Evolutionary conservation across 2,113 vertebrate species (phyloP).

Genomic region (Hippocampus mohnikei): DNA sequence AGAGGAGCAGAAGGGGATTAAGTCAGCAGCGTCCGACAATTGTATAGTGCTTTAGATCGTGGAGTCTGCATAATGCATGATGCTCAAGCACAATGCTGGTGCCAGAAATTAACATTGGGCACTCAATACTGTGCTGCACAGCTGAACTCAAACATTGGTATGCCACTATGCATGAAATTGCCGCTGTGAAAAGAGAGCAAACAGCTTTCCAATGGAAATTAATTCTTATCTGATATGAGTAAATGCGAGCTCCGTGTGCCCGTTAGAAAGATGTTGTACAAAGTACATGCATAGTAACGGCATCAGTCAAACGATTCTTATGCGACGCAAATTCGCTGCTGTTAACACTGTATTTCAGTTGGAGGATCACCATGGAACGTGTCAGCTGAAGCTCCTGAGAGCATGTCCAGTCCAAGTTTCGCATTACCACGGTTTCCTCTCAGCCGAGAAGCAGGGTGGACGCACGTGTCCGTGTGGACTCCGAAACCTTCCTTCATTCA

Average conservation of each 20-base stretch:
- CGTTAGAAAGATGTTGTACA: constrained; percentile 24
- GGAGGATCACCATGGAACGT: constrained; percentile 51
- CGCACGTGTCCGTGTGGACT: constrained; percentile 42
- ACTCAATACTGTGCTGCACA: constrained; percentile 39
- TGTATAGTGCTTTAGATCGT: constrained; percentile 36
- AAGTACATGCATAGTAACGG: constrained; percentile 42
- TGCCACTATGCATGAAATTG: constrained; percentile 35
- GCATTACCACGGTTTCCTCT: constrained; percentile 53
- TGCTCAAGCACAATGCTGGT: constrained; percentile 40
- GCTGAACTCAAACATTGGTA: constrained; percentile 35
- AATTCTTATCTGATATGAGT: constrained; percentile 25
- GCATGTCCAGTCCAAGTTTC: constrained; percentile 49
- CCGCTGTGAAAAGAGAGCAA: constrained; percentile 11
- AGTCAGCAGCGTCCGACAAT: constrained; percentile 47
- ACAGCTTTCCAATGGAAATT: constrained; percentile 19
- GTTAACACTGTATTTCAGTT: constrained; percentile 63
- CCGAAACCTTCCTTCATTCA: constrained; percentile 57
- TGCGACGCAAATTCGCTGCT: constrained; percentile 40
- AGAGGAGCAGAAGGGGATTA: constrained; percentile 41
- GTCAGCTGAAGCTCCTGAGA: constrained; percentile 57
- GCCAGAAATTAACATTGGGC: constrained; percentile 48
- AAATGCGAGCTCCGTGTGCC: constrained; percentile 23
- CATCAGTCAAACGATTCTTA: constrained; percentile 52
- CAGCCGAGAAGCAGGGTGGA: constrained; percentile 40
- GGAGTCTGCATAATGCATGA: constrained; percentile 65